A percentile compares a stretch with the other conserved stretches of the same genome.
Evolutionary conservation across 1,140 invertebrate genomes (phyloP).

Genomic region (Lerema accius): DNA sequence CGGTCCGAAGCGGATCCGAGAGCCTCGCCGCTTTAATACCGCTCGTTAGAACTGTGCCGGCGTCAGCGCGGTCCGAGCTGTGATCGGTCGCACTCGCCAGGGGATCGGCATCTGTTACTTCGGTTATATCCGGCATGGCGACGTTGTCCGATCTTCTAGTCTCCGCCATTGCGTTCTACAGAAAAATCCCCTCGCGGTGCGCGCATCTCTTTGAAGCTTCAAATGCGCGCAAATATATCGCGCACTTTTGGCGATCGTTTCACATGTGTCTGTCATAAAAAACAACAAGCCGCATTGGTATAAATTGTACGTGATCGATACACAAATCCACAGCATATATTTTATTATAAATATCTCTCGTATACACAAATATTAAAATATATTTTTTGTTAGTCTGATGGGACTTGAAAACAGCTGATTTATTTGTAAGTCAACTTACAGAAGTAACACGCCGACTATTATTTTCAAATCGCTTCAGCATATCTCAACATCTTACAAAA

Average conservation of each 20-base stretch:
- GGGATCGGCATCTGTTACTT: conserved; percentile 84
- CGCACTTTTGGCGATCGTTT: conserved; percentile 10
- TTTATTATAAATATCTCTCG: not conserved
- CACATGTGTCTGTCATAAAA: conserved; percentile 15
- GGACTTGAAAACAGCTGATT: conserved; percentile 19
- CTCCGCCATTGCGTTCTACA: conserved; percentile 24
- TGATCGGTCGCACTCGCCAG: conserved; percentile 84
- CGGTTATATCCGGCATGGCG: conserved; percentile 87
- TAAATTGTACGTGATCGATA: not conserved
- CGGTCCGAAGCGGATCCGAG: conserved; percentile 40
- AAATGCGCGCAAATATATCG: conserved; percentile 27
- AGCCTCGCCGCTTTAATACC: conserved; percentile 69
- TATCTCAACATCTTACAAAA: conserved; percentile 3
- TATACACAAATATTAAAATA: not conserved
- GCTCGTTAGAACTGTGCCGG: conserved; percentile 69
- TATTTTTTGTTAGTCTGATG: conserved; percentile 4
- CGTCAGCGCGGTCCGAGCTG: conserved; percentile 55
- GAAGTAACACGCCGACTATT: conserved; percentile 1
- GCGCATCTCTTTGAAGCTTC: conserved; percentile 22
- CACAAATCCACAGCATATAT: not conserved
- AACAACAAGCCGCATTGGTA: conserved; percentile 7
- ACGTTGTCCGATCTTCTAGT: conserved; percentile 84
- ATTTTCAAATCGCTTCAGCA: conserved; percentile 8
- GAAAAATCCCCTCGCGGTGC: conserved; percentile 6
- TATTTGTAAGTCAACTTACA: conserved; percentile 4